Percentiles rank a stretch among this genome's conserved stretches.
Evolutionary conservation across 2,888 invertebrate genomes (phyloP).

Genomic region (Mythimna vitellina): DNA sequence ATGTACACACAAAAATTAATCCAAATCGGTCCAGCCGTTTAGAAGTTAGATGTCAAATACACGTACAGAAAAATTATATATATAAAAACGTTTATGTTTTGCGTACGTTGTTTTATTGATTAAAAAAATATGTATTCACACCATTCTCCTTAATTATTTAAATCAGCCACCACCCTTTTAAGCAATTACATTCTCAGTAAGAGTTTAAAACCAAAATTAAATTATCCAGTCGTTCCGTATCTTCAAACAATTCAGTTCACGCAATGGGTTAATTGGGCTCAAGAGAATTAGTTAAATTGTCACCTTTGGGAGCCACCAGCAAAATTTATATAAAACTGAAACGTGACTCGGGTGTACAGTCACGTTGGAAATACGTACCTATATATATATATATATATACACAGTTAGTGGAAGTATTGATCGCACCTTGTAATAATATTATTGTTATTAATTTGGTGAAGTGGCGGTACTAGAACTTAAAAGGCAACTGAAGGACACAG

Average conservation of each 20-base stretch:
- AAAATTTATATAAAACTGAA: constrained; percentile 60
- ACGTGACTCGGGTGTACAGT: constrained; percentile 51
- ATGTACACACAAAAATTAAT: too few species aligned
- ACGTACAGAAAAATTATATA: too few species aligned
- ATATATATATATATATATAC: too few species aligned
- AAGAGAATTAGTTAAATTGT: constrained; percentile 65
- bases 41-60: too few species aligned
- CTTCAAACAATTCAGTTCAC: constrained; percentile 68
- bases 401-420: background rate
- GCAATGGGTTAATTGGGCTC: constrained; percentile 69
- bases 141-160: constrained; percentile 5
- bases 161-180: constrained; percentile 19
- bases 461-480: too few species aligned
- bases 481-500: too few species aligned
- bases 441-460: too few species aligned
- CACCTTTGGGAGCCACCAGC: constrained; percentile 57
- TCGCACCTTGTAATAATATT: too few species aligned
- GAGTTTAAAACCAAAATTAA: constrained; percentile 56
- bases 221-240: constrained; percentile 58
- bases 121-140: background rate
- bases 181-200: constrained; percentile 44
- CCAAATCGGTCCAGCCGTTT: too few species aligned
- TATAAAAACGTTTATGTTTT: too few species aligned
- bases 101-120: too few species aligned
- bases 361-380: background rate